Percentiles rank a stretch among this genome's conserved stretches.
Evolutionary conservation across 2,888 invertebrate species (phyloP).

Genomic region (Phalera bucephala): DNA sequence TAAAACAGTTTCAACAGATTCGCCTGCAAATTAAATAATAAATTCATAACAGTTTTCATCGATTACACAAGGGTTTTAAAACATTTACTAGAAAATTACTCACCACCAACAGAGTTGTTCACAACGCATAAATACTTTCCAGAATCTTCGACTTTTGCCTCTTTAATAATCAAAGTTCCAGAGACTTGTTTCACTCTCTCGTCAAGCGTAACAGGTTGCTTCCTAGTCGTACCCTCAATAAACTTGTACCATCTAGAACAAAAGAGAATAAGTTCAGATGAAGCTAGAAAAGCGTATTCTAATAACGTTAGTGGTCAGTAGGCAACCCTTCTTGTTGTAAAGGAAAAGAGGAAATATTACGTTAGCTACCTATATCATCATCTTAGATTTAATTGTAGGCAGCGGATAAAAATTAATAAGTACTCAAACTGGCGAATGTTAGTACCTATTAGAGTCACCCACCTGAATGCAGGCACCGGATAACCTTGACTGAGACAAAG

Average conservation of each 20-base stretch:
- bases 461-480: slow-evolving; percentile 90
- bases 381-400: background rate
- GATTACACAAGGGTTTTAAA: background rate
- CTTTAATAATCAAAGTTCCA: slow-evolving; percentile 95
- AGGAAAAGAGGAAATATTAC: background rate
- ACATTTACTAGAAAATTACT: slow-evolving; percentile 23
- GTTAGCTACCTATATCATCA: background rate
- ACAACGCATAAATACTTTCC: slow-evolving; percentile 97
- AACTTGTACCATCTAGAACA: slow-evolving; percentile 97
- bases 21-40: slow-evolving; percentile 76
- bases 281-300: background rate
- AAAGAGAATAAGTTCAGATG: slow-evolving; percentile 64
- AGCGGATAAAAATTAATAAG: background rate
- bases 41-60: background rate
- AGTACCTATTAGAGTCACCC: slow-evolving; percentile 47
- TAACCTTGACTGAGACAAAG: slow-evolving; percentile 89
- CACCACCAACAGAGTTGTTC: slow-evolving; percentile 95
- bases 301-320: background rate
- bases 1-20: slow-evolving; percentile 95
- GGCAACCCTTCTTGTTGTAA: background rate
- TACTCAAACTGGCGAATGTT: background rate
- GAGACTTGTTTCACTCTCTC: slow-evolving; percentile 96
- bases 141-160: slow-evolving; percentile 95
- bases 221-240: slow-evolving; percentile 92
- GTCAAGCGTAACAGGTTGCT: slow-evolving; percentile 94